phyloP scores from a whole-genome alignment of 2,113 vertebrate species.

The Bos javanicus region DNA sequence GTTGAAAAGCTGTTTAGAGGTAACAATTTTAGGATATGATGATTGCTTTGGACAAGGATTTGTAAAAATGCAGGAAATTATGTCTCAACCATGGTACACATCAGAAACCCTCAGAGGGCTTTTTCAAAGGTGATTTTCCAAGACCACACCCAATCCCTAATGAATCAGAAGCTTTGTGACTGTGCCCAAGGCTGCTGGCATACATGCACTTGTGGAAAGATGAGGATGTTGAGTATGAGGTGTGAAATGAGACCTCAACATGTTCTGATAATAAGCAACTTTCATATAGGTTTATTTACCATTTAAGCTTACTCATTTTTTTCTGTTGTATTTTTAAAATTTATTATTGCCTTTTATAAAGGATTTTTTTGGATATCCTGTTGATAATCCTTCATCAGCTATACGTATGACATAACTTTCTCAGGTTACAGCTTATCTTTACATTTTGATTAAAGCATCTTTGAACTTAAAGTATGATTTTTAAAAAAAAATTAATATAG shows the following conservation, averaged over 20 bases:
- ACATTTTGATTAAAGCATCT: not conserved
- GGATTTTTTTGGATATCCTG: not conserved
- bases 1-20: not conserved
- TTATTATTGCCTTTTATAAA: not conserved
- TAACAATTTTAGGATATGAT: conserved; percentile 32
- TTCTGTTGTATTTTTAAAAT: not conserved
- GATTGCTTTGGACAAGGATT: conserved; percentile 42
- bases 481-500: not conserved
- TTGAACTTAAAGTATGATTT: not conserved
- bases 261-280: not conserved
- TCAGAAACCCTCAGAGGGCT: not conserved
- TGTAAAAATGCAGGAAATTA: conserved; percentile 39
- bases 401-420: not conserved
- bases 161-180: conserved; percentile 30
- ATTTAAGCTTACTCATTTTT: not conserved
- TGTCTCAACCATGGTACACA: conserved; percentile 12
- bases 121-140: conserved; percentile 20
- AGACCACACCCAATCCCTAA: not conserved
- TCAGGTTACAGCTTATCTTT: not conserved
- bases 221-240: not conserved
- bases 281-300: not conserved
- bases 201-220: not conserved
- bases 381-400: not conserved
- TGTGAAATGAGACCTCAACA: not conserved
- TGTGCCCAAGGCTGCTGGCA: not conserved